A percentile compares a stretch with the other conserved stretches of the same genome.
Conservation (phyloP, 2,888 invertebrate species). For the Epinotia brunnichana region DNA sequence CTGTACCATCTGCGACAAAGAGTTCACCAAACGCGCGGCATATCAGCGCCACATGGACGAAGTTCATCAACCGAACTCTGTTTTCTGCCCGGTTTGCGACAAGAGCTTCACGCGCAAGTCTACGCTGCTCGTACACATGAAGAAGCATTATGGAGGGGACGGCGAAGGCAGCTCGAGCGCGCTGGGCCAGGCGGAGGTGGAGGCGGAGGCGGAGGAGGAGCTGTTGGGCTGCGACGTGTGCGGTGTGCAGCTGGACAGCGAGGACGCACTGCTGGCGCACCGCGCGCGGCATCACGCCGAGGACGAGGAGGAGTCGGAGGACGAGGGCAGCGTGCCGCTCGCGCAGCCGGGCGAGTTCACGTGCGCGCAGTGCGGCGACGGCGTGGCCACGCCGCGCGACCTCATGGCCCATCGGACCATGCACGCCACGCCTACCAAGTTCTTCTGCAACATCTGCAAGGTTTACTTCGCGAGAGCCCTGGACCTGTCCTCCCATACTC, state of each 20-base stretch:
- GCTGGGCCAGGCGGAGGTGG: slow-evolving; percentile 64
- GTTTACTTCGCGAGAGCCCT: slow-evolving; percentile 77
- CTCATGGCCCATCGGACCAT: slow-evolving; percentile 83
- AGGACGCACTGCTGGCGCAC: slow-evolving; percentile 83
- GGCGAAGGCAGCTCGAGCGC: slow-evolving; percentile 65
- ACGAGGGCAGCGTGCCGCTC: slow-evolving; percentile 64
- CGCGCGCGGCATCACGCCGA: slow-evolving; percentile 83
- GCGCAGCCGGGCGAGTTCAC: slow-evolving; percentile 78
- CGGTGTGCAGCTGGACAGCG: slow-evolving; percentile 83
- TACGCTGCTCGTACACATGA: slow-evolving; percentile 85
- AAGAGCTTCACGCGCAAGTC: slow-evolving; percentile 86
- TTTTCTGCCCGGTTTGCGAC: slow-evolving; percentile 85
- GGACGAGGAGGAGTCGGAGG: slow-evolving; percentile 71
- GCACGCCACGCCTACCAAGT: slow-evolving; percentile 79
- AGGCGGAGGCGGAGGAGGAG: slow-evolving; percentile 69
- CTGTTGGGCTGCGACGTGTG: slow-evolving; percentile 84
- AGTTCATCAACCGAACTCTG: slow-evolving; percentile 81
- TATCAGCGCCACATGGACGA: slow-evolving; percentile 85
- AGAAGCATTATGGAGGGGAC: slow-evolving; percentile 81
- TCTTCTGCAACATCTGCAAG: slow-evolving; percentile 85
- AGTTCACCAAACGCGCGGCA: slow-evolving; percentile 84
- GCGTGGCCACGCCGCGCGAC: slow-evolving; percentile 81
- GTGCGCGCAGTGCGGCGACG: slow-evolving; percentile 83
- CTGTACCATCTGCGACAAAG: slow-evolving; percentile 85
- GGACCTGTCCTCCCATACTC: slow-evolving; percentile 77